phyloP scores from a whole-genome alignment of 2,797 vertebrate species.

The Coregonus ussuriensis region DNA sequence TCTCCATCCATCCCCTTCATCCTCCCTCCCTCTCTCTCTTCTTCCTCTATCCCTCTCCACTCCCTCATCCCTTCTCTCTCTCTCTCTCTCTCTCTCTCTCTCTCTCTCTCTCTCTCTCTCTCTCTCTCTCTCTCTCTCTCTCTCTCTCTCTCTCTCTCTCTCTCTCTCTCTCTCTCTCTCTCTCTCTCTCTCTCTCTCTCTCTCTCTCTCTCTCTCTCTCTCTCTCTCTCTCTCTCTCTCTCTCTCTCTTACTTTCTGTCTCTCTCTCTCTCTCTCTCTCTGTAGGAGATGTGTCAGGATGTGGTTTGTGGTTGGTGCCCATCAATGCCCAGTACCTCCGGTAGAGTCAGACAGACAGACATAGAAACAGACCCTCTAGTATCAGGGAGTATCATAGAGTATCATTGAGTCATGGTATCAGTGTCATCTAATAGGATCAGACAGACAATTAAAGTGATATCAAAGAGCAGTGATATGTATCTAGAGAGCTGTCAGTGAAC shows the following conservation, averaged over 20 bases:
- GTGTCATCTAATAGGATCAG: neutral
- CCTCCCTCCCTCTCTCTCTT: constrained; percentile 16
- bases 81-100: neutral
- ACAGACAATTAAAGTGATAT: neutral
- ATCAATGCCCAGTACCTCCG: neutral
- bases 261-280: neutral
- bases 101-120: too few relatives aligned
- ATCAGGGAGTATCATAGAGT: constrained; percentile 1
- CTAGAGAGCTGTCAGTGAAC: neutral
- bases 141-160: too few relatives aligned
- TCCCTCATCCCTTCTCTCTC: neutral
- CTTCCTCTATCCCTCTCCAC: neutral
- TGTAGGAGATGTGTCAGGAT: neutral
- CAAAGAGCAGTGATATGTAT: neutral
- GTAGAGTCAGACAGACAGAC: neutral
- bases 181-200: too few relatives aligned
- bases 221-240: constrained; percentile 30
- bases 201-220: constrained; percentile 19
- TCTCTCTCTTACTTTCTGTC: too few relatives aligned
- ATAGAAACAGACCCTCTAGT: neutral
- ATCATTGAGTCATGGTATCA: neutral
- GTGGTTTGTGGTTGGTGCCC: neutral
- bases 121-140: too few relatives aligned
- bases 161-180: too few relatives aligned
- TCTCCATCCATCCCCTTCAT: constrained; percentile 14